These are phyloP conservation scores for Druon quercuslanigerum DNA, from an alignment of 1,140 invertebrate species.

Conservation along the genomic window DNA sequence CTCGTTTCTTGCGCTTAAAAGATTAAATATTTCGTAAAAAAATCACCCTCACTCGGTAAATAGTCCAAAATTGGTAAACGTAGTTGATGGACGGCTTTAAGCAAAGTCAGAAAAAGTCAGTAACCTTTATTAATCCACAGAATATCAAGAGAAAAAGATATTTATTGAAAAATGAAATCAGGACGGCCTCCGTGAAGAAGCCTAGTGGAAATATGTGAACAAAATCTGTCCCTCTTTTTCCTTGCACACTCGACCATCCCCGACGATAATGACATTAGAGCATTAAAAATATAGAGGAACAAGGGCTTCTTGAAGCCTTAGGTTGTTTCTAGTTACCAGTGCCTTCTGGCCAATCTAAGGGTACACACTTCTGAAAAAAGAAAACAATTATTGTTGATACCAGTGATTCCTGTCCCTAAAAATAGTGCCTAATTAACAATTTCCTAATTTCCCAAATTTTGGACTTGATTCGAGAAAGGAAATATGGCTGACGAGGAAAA, in stretches of 20 bases:
- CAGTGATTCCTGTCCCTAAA: slow-evolving; percentile 16
- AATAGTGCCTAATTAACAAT: not conserved
- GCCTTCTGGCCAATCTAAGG: slow-evolving; percentile 44
- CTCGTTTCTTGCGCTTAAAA: no score
- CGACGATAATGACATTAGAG: slow-evolving; percentile 61
- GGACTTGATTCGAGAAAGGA: not conserved
- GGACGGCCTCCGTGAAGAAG: slow-evolving; percentile 36
- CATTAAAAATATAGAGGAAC: slow-evolving; percentile 66
- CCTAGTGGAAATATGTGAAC: slow-evolving; percentile 46
- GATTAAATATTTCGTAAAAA: no score
- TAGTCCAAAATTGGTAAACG: no score
- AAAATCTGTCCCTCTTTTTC: slow-evolving; percentile 39
- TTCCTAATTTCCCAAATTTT: not conserved
- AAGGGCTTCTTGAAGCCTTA: slow-evolving; percentile 65
- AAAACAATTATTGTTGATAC: slow-evolving; percentile 15
- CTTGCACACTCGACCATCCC: slow-evolving; percentile 39
- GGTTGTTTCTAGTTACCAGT: slow-evolving; percentile 37
- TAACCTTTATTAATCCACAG: no score
- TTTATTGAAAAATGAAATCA: not conserved
- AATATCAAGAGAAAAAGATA: not conserved
- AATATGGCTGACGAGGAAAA: slow-evolving; percentile 58
- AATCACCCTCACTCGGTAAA: no score
- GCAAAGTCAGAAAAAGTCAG: no score
- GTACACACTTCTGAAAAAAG: slow-evolving; percentile 42
- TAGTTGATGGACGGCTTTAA: no score